Evolutionary conservation across 2,888 invertebrate genomes (phyloP).

Genomic region (Acanthosepion lycidas): DNA sequence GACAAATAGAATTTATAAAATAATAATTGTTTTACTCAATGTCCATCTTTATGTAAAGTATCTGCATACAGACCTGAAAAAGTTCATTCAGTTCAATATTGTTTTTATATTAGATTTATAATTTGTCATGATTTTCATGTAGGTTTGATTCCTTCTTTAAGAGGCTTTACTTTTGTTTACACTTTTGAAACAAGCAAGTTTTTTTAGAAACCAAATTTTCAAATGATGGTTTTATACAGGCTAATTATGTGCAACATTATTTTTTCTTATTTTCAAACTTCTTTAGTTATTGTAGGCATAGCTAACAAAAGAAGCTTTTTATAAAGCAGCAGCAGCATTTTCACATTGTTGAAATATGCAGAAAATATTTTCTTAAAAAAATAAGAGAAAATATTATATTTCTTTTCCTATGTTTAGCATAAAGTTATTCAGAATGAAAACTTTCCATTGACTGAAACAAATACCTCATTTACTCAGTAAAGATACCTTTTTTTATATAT

Average conservation of each 20-base stretch:
- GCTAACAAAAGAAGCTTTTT: not conserved
- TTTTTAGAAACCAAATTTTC: not conserved
- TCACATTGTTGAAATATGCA: not conserved
- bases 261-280: too few species aligned
- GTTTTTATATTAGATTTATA: too few species aligned
- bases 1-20: too few species aligned
- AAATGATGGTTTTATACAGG: not conserved
- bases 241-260: not conserved
- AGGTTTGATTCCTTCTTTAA: not conserved
- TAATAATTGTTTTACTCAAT: too few species aligned
- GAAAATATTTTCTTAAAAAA: not conserved
- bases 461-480: conserved; percentile 6
- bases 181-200: not conserved
- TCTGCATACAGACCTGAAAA: too few species aligned
- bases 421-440: not conserved
- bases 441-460: not conserved
- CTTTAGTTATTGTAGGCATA: not conserved
- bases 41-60: too few species aligned
- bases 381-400: not conserved
- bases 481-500: not conserved
- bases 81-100: too few species aligned
- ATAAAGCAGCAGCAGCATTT: not conserved
- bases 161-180: not conserved
- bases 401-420: not conserved
- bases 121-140: too few species aligned